Evolutionary conservation across 1,140 invertebrate species (phyloP).

Genomic region (Amyelois transitella): DNA sequence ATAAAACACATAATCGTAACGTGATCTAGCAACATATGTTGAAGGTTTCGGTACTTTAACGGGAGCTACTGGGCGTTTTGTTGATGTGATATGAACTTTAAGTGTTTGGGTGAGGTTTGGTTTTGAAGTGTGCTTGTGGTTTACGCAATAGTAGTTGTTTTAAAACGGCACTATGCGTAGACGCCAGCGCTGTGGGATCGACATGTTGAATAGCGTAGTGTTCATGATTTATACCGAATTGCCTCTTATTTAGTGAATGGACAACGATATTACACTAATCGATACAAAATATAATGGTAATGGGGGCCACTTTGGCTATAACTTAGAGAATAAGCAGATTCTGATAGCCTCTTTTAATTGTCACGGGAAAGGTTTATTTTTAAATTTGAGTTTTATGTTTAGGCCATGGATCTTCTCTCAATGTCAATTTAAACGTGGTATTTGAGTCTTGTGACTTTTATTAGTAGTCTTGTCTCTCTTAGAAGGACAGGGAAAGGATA

Average conservation of each 20-base stretch:
- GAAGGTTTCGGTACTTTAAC: neutral
- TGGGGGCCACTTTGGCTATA: no score
- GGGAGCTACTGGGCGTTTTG: neutral
- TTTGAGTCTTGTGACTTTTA: no score
- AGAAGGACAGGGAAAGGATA: no score
- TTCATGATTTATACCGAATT: neutral
- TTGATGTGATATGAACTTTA: neutral
- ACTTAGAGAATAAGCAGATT: no score
- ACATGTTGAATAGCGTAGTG: neutral
- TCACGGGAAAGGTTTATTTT: no score
- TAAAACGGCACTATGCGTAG: neutral
- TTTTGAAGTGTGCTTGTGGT: neutral
- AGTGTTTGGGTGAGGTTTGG: neutral
- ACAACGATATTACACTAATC: no score
- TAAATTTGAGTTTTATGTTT: no score
- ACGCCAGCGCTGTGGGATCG: neutral
- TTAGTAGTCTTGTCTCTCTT: no score
- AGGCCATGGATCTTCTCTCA: no score
- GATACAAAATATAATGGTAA: no score
- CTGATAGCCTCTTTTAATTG: no score
- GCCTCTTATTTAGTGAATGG: neutral
- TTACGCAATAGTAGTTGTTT: neutral
- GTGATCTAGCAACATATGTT: neutral
- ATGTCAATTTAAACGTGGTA: no score
- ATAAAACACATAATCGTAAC: neutral